Evolutionary conservation across 2,113 vertebrate species (phyloP).

Genomic region (Indicator maculatus): DNA sequence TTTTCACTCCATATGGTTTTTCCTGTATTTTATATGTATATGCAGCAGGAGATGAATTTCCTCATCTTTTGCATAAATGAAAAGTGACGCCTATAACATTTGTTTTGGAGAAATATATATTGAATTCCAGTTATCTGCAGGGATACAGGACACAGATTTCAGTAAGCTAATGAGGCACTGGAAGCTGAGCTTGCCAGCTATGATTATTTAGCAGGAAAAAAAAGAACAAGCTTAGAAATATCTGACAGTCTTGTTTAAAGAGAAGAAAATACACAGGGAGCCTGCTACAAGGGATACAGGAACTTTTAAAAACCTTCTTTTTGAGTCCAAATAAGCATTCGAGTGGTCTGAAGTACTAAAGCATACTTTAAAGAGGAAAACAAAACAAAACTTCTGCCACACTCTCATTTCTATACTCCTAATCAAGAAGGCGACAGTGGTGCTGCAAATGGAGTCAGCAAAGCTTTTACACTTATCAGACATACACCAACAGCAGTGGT

Average conservation of each 20-base stretch:
- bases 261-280: background rate
- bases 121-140: constrained; percentile 32
- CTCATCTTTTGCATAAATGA: constrained; percentile 19
- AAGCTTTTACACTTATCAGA: background rate
- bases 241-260: constrained; percentile 43
- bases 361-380: background rate
- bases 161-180: constrained; percentile 27
- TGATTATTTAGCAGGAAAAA: constrained; percentile 1
- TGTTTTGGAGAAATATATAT: constrained; percentile 17
- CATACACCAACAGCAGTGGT: background rate
- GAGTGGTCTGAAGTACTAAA: background rate
- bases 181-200: background rate
- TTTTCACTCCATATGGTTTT: background rate
- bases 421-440: background rate
- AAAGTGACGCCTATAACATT: constrained; percentile 13
- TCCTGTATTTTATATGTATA: background rate
- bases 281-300: background rate
- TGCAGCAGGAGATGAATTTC: background rate
- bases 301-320: background rate
- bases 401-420: background rate
- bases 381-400: background rate
- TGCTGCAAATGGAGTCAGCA: background rate
- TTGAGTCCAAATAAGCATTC: background rate
- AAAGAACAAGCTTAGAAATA: background rate
- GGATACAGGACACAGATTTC: constrained; percentile 8